These are phyloP conservation scores for Heliconius hermathena DNA, from an alignment of 1,140 invertebrate species.

Conservation along the genomic window DNA sequence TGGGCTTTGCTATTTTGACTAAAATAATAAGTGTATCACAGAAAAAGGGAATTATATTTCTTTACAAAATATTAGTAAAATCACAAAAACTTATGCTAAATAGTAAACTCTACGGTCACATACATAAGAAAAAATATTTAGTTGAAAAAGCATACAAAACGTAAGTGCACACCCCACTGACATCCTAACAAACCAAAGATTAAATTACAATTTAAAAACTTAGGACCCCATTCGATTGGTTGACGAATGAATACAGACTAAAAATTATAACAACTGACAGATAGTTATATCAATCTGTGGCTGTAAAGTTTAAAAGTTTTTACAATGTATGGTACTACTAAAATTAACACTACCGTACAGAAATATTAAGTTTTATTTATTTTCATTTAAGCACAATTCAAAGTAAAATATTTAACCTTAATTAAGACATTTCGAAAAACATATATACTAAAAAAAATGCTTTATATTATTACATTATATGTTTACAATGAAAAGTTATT, in stretches of 20 bases:
- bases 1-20: constrained; percentile 10
- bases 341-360: no score
- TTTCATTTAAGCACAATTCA: no score
- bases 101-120: not conserved
- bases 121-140: constrained; percentile 12
- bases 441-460: no score
- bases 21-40: constrained; percentile 32
- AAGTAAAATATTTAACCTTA: no score
- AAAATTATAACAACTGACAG: not conserved
- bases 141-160: constrained; percentile 14
- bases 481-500: no score
- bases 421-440: no score
- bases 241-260: not conserved
- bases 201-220: constrained; percentile 18
- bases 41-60: constrained; percentile 24
- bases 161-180: constrained; percentile 39
- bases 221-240: constrained; percentile 1
- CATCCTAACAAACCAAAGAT: constrained; percentile 31
- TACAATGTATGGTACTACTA: no score
- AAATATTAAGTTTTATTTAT: no score
- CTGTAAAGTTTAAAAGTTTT: no score
- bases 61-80: not conserved
- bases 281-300: no score
- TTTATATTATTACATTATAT: no score
- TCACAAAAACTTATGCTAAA: constrained; percentile 4